A percentile compares a stretch with the other conserved stretches of the same genome.
These are phyloP conservation scores for Chelidonichthys spinosus DNA, from an alignment of 2,797 vertebrate genomes.

Conservation along the genomic window DNA sequence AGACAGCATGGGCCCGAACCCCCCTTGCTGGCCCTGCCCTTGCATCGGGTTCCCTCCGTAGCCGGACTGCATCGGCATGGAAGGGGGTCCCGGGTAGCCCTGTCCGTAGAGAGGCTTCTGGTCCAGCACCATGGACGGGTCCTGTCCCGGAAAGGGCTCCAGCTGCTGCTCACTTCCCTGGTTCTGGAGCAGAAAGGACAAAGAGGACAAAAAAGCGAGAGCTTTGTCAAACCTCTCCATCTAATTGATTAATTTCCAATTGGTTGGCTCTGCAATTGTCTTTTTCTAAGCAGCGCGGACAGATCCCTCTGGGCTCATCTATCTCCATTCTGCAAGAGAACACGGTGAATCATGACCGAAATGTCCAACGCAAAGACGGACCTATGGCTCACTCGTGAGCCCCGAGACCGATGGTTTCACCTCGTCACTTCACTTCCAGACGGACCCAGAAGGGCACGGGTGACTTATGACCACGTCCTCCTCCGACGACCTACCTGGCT, in stretches of 20 bases:
- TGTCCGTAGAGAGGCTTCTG: constrained; percentile 92
- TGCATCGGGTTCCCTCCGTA: constrained; percentile 85
- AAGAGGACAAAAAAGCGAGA: constrained; percentile 41
- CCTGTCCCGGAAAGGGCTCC: constrained; percentile 92
- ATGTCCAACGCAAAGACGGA: constrained; percentile 57
- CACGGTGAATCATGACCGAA: constrained; percentile 61
- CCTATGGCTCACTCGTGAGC: constrained; percentile 33
- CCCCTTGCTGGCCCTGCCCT: constrained; percentile 81
- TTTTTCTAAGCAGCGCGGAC: constrained; percentile 66
- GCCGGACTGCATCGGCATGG: constrained; percentile 86
- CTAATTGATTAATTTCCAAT: constrained; percentile 67
- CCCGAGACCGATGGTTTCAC: constrained; percentile 25
- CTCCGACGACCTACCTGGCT: constrained; percentile 83
- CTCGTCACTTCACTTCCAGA: constrained; percentile 11
- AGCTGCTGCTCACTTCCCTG: constrained; percentile 88
- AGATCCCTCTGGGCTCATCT: constrained; percentile 57
- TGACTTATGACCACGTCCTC: background rate
- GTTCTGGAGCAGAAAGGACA: constrained; percentile 75
- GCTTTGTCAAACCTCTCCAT: constrained; percentile 54
- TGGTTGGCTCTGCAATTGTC: constrained; percentile 59
- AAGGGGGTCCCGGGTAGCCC: constrained; percentile 90
- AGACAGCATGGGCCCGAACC: constrained; percentile 84
- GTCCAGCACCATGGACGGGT: constrained; percentile 90
- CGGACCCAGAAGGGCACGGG: background rate
- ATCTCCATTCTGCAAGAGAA: constrained; percentile 59